Percentiles rank a stretch among this genome's conserved stretches.
These are phyloP conservation scores for Gari tellinella DNA, from an alignment of 2,888 invertebrate genomes.

Conservation along the genomic window DNA sequence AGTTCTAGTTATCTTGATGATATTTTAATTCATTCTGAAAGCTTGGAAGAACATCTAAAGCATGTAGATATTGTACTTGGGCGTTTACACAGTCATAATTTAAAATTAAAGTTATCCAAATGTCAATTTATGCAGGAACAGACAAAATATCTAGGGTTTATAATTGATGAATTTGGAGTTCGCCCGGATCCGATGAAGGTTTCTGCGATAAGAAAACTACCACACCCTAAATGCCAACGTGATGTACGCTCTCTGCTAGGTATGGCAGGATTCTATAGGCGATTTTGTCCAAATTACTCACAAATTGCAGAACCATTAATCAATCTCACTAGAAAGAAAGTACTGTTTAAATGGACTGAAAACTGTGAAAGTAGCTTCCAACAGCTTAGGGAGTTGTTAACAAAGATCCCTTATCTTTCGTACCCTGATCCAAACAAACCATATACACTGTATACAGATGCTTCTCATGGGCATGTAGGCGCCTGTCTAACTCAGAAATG, in stretches of 20 bases:
- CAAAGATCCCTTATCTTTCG: constrained; percentile 18
- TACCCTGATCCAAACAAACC: constrained; percentile 36
- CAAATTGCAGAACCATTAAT: constrained; percentile 41
- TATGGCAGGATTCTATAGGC: constrained; percentile 35
- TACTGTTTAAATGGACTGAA: constrained; percentile 35
- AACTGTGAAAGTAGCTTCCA: constrained; percentile 24
- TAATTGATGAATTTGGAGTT: constrained; percentile 25
- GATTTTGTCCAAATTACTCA: constrained; percentile 41
- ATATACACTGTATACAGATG: constrained; percentile 43
- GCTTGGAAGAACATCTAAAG: constrained; percentile 40
- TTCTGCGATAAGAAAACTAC: constrained; percentile 21
- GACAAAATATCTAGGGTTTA: constrained; percentile 39
- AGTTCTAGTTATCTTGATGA: constrained; percentile 47
- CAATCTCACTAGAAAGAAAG: constrained; percentile 41
- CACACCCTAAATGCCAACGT: constrained; percentile 20
- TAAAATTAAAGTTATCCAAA: constrained; percentile 30
- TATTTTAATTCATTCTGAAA: constrained; percentile 38
- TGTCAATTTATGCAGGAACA: constrained; percentile 33
- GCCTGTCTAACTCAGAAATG: constrained; percentile 23
- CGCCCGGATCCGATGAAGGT: constrained; percentile 33
- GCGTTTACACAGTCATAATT: constrained; percentile 10
- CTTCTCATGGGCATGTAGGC: constrained; percentile 9
- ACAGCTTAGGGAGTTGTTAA: constrained; percentile 29
- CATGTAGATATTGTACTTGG: constrained; percentile 30
- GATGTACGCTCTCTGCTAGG: constrained; percentile 39